Base-by-base conservation (phyloP, 2,888 invertebrate species). In the Sepiola atlantica region DNA sequence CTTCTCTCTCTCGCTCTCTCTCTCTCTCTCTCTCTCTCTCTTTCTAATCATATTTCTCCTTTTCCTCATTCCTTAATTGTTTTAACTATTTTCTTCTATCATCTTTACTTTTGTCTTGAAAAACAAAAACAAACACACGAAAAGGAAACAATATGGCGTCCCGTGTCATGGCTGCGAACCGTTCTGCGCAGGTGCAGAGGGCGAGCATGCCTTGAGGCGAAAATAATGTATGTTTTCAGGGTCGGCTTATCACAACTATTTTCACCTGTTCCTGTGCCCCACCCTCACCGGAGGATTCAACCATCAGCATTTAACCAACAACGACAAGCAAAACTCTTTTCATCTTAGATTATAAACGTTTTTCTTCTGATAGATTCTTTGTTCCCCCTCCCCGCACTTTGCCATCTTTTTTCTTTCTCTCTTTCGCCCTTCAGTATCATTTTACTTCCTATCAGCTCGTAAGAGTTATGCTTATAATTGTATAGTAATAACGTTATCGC, bases 171-270 rank as follows among this genome's bases (percentile, higher is more conserved):
- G 28, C 77, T 28, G 77, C 77, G 77, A 77, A 77, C 28, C 28
- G 77, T 14, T n/a, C 77, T 77, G 28, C 77, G 77, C 77, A 77
- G 77, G 77, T 77, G 77, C 77, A 77, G n/a, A 77, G 77, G 77
- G 77, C n/a, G 77, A 10, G 77, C 77, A 77, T 77, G 77, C 77
- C 77, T n/a, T 77, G 77, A 77, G 77, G 77, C 77, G 77, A 28
- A 77, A 77, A 77, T 77, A 77, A 77, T 77, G n/a, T 28, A 28
- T 77, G 77, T 77, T 77, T 45, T 77, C 77, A 77, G 77, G 77
- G 77, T 77, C 77, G 77, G 77, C 77, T 77, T 77, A 77, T 77
- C 77, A 77, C 77, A 77, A n/a, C 77, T 77, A 77, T 77, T 77
- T 77, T 77, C 77, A 77, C 77, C 77, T 77, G 77, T 77, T 77